phyloP scores from a whole-genome alignment of 2,797 vertebrate species.

The Psittacula derbiana region DNA sequence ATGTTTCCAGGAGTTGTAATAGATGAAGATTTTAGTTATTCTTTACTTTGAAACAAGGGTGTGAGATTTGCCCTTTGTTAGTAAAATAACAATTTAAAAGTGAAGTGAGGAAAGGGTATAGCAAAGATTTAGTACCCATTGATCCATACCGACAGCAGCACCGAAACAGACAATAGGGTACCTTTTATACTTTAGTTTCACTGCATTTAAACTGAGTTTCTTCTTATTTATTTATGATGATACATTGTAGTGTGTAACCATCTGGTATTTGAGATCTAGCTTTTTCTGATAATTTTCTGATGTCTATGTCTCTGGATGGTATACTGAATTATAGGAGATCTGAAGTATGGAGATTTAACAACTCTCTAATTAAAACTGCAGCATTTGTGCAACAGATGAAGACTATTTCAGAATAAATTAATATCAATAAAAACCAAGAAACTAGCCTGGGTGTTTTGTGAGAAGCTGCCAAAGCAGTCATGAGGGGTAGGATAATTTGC shows the following conservation, averaged over 20 bases:
- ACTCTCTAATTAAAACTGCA: conserved; percentile 72
- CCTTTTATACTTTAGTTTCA: conserved; percentile 3
- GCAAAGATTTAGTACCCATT: neutral
- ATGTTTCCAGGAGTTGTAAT: neutral
- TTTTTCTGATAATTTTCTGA: conserved; percentile 62
- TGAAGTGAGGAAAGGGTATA: neutral
- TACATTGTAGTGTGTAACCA: conserved; percentile 48
- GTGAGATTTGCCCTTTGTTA: neutral
- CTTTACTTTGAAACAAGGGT: neutral
- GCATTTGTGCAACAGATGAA: conserved; percentile 75
- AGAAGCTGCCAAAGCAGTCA: conserved; percentile 70
- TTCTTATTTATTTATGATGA: conserved; percentile 51
- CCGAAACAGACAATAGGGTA: neutral
- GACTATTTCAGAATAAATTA: conserved; percentile 78
- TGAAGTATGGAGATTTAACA: conserved; percentile 75
- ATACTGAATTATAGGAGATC: conserved; percentile 69
- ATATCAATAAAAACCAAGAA: conserved; percentile 74
- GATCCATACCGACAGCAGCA: neutral
- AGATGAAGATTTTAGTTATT: neutral
- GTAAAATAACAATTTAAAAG: conserved; percentile 2
- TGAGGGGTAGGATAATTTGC: conserved; percentile 67
- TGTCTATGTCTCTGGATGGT: conserved; percentile 65
- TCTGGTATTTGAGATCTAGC: conserved; percentile 65
- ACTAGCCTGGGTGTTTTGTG: conserved; percentile 64
- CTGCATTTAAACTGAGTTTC: conserved; percentile 15